Conservation (phyloP, 2,113 vertebrate genomes). For the Erythrocercus mccallii region DNA sequence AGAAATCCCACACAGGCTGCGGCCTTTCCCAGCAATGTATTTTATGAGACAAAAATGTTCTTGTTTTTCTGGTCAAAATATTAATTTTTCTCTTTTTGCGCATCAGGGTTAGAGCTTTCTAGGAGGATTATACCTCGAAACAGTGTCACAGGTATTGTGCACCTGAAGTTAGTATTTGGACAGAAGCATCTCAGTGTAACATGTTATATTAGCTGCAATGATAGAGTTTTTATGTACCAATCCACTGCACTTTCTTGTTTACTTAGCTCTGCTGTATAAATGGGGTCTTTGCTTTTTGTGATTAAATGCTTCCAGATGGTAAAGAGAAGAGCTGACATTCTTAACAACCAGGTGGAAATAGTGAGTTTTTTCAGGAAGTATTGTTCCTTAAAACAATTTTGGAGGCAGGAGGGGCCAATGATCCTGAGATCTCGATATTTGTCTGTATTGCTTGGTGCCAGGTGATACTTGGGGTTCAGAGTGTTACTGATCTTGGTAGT, state of each 20-base stretch:
- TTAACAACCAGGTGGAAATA: background rate
- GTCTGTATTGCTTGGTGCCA: background rate
- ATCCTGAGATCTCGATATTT: background rate
- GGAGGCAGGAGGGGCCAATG: background rate
- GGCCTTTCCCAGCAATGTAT: background rate
- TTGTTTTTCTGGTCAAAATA: background rate
- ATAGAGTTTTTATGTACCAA: background rate
- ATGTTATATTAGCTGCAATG: background rate
- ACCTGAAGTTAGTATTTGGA: background rate
- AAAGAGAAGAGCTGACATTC: background rate
- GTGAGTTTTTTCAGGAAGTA: background rate
- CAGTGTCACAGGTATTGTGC: background rate
- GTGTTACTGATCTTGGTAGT: background rate
- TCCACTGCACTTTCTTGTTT: background rate
- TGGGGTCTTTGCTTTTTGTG: background rate
- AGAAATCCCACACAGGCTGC: background rate
- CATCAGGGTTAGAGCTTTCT: background rate
- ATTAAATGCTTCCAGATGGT: background rate
- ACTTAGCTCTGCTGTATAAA: background rate
- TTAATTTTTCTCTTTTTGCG: background rate
- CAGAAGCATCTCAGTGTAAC: background rate
- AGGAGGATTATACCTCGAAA: background rate
- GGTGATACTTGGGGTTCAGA: too few relatives aligned
- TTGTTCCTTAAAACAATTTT: background rate
- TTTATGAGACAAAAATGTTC: background rate